A percentile compares a stretch with the other conserved stretches of the same genome.
Conservation (phyloP, 1,140 invertebrate species). For the Penaeus indicus region DNA sequence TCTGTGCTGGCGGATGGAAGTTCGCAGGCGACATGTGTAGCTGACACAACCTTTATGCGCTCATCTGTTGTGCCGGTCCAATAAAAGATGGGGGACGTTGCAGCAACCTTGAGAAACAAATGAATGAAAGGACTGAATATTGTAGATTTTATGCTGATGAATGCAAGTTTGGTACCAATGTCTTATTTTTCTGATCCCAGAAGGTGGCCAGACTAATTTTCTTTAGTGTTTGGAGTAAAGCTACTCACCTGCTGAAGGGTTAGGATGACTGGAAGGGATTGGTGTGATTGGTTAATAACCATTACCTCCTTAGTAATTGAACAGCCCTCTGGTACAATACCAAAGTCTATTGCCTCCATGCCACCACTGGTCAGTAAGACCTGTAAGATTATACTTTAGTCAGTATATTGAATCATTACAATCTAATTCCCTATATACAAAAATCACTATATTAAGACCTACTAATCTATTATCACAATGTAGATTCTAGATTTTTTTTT, state of each 20-base stretch:
- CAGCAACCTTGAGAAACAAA: conserved; percentile 31
- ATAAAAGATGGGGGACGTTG: conserved; percentile 42
- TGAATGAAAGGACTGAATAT: neutral
- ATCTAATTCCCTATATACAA: too few relatives aligned
- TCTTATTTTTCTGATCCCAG: neutral
- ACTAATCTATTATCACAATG: too few relatives aligned
- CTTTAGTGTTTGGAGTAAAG: neutral
- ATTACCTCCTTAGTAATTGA: conserved; percentile 5
- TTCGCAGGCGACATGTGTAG: conserved; percentile 42
- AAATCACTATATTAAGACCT: too few relatives aligned
- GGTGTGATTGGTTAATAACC: conserved; percentile 24
- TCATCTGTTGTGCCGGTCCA: conserved; percentile 33
- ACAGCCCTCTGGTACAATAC: conserved; percentile 42
- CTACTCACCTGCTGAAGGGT: conserved; percentile 37
- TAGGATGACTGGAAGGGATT: conserved; percentile 45
- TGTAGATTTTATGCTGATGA: neutral
- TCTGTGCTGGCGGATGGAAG: neutral
- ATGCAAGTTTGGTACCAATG: neutral
- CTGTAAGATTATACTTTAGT: neutral
- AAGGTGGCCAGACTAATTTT: neutral
- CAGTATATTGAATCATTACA: neutral
- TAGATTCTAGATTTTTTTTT: neutral
- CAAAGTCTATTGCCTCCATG: conserved; percentile 31
- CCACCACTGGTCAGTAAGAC: conserved; percentile 39
- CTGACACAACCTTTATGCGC: conserved; percentile 21